phyloP scores from a whole-genome alignment of 2,797 vertebrate species.

The Gambelia wislizenii region DNA sequence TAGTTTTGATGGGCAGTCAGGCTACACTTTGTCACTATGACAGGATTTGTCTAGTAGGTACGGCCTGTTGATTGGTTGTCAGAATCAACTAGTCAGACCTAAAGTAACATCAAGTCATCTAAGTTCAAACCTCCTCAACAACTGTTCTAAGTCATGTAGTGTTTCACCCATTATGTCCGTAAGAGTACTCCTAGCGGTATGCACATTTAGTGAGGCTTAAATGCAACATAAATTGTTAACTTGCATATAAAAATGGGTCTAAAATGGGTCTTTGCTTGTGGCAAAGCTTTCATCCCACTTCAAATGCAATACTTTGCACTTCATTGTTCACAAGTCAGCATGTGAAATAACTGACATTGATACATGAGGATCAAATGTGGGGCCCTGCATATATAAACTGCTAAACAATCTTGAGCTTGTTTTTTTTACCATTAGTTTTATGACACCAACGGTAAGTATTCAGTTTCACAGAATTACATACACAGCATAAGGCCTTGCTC shows the following conservation, averaged over 20 bases:
- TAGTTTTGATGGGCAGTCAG: background rate
- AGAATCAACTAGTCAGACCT: background rate
- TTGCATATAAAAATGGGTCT: background rate
- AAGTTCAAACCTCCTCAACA: no score
- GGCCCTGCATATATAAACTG: background rate
- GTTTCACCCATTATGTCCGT: background rate
- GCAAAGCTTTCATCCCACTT: background rate
- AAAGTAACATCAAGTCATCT: background rate
- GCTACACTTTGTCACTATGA: background rate
- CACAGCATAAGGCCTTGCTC: background rate
- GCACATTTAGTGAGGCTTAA: background rate
- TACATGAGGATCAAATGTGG: no score
- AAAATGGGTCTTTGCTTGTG: background rate
- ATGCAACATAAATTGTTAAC: background rate
- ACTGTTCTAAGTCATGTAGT: background rate
- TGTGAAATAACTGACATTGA: no score
- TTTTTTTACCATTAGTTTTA: background rate
- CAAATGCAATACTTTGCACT: background rate
- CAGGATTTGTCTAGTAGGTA: background rate
- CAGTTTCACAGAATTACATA: background rate
- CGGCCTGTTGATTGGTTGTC: background rate
- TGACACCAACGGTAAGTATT: background rate
- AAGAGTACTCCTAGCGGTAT: background rate
- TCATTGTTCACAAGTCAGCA: no score
- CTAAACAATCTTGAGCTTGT: background rate